Evolutionary conservation across 2,888 invertebrate genomes (phyloP), one percentile per base, ranked within the genome.

Genomic region (Agrotis exclamationis): DNA sequence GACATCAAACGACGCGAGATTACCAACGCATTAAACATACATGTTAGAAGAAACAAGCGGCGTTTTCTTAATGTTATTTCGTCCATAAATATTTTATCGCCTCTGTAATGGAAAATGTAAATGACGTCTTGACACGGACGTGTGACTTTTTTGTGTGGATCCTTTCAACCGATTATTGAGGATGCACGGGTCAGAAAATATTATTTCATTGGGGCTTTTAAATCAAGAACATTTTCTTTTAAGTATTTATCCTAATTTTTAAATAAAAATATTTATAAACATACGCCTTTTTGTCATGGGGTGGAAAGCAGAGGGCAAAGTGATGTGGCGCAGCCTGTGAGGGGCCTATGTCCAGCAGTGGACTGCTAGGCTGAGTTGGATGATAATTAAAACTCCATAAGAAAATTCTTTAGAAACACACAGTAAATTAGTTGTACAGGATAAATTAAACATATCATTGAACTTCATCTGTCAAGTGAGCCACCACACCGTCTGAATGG

Each of bases 11-110:
- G 92, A 92, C 89, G 90, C 80, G 71, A 90, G 91, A 93, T 91
- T 92, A 91, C 87, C 87, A 89, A 89, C 89, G 89, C 93, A 94
- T 94, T 94, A 94, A 94, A 94, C 94, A 94, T 93, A 94, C 93
- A 93, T 92, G 91, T 84, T 80, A 87, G 86, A 89, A 91, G 89
- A 90, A 91, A 90, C 90, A 91, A 92, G 88, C 89, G 87, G 78
- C 88, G 90, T 90, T 93, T 92, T 92, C 93, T 93, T 94, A 94
- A 95, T 93, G 93, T 92, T 92, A 91, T 94, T 93, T 93, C 86
- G 86, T 86, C 88, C 89, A 94, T 94, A 93, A 94, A 95, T 95
- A 94, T 95, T 95, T 93, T 88, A 95, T 93, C 83, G 87, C 81
- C 80, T 76, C 85, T 80, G 88, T 92, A 93, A 94, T 93, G 92